These are phyloP conservation scores for Neomonachus schauinslandi DNA, from an alignment of 2,113 vertebrate genomes.

Conservation along the genomic window DNA sequence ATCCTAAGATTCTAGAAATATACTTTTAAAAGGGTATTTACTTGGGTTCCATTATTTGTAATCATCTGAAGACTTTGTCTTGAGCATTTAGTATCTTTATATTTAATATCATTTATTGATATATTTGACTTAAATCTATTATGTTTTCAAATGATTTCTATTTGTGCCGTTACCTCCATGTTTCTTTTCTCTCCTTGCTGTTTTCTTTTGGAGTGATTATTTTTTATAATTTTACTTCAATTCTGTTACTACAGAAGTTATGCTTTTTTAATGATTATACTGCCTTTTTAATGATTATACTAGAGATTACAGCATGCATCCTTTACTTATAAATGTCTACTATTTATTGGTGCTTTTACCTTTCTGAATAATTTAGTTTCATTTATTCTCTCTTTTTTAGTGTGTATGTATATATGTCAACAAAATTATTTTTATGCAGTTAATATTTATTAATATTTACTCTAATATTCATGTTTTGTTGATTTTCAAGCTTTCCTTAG, in stretches of 20 bases:
- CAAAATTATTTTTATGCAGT: neutral
- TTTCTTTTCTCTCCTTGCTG: neutral
- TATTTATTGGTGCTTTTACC: neutral
- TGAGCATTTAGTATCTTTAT: neutral
- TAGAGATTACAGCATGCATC: neutral
- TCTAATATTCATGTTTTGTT: neutral
- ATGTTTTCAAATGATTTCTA: neutral
- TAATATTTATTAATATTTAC: neutral
- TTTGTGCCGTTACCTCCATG: neutral
- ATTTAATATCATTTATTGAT: neutral
- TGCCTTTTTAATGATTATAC: neutral
- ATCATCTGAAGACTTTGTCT: neutral
- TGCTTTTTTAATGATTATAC: neutral
- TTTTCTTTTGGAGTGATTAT: neutral
- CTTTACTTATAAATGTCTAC: neutral
- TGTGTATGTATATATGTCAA: neutral
- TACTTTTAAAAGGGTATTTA: neutral
- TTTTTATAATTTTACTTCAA: conserved; percentile 23
- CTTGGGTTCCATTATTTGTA: neutral
- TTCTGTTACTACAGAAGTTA: neutral
- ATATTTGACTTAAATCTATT: neutral
- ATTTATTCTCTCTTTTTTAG: neutral
- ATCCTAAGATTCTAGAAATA: neutral
- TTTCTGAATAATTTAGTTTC: neutral
- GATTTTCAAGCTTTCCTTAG: neutral